Evolutionary conservation across 2,113 vertebrate species (phyloP).

Genomic region (Eleginops maclovinus): DNA sequence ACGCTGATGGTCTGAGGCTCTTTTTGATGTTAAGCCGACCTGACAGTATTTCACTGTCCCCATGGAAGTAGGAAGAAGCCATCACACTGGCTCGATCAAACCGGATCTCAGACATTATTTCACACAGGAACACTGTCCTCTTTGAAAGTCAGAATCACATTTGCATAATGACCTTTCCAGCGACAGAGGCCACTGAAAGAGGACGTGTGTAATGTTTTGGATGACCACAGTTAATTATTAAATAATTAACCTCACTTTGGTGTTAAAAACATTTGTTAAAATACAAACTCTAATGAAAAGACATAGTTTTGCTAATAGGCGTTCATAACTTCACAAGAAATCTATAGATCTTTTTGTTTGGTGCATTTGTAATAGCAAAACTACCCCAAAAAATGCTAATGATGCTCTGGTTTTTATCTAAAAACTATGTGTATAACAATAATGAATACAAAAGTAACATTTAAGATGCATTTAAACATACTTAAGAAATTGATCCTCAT

Average conservation of each 20-base stretch:
- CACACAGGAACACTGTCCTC: constrained; percentile 8
- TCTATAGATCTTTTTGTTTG: not conserved
- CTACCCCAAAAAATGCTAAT: not conserved
- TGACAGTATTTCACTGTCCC: constrained; percentile 50
- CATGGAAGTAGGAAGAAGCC: constrained; percentile 40
- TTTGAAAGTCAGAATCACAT: constrained; percentile 4
- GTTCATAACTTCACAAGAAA: not conserved
- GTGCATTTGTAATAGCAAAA: not conserved
- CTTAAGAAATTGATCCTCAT: not conserved
- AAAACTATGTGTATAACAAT: not conserved
- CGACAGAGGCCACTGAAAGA: not conserved
- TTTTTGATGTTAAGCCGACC: constrained; percentile 59
- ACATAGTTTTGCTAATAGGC: not conserved
- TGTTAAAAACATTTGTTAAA: not conserved
- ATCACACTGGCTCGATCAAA: constrained; percentile 44
- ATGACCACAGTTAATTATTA: not conserved
- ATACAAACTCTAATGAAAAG: no score
- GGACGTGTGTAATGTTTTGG: not conserved
- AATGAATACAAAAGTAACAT: not conserved
- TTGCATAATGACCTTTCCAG: constrained; percentile 27
- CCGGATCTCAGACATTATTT: constrained; percentile 40
- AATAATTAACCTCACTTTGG: not conserved
- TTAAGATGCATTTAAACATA: not conserved
- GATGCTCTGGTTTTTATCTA: not conserved
- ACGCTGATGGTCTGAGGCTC: constrained; percentile 37